These are phyloP conservation scores for Halictus rubicundus DNA, from an alignment of 1,140 invertebrate genomes.

Conservation along the genomic window DNA sequence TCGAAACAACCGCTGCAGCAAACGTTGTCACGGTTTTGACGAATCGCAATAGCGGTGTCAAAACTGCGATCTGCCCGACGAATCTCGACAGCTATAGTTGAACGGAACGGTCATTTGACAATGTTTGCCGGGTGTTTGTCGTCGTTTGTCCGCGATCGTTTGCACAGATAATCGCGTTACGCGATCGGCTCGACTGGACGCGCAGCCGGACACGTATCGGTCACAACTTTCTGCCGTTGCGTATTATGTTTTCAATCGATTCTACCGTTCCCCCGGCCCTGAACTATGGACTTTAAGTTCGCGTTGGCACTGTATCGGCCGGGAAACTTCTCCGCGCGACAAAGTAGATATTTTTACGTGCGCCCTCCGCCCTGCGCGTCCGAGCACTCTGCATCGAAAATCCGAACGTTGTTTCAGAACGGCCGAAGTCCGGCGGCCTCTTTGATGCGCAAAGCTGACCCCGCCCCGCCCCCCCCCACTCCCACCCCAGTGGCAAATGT, in stretches of 20 bases:
- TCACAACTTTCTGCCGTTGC: not conserved
- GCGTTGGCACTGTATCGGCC: not conserved
- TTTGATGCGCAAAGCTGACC: not conserved
- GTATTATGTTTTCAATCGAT: conserved; percentile 8
- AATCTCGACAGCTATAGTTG: no score
- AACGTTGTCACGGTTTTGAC: no score
- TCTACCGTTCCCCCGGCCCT: not conserved
- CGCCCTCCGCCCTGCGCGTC: not conserved
- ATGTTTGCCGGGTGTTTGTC: no score
- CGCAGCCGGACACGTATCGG: not conserved
- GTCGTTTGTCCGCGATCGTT: not conserved
- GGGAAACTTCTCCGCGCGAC: not conserved
- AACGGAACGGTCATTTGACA: no score
- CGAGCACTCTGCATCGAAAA: not conserved
- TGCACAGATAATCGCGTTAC: not conserved
- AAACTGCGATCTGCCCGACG: no score
- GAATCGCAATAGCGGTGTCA: no score
- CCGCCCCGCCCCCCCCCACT: no score
- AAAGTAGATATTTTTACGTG: conserved; percentile 23
- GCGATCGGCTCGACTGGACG: not conserved
- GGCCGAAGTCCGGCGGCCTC: not conserved
- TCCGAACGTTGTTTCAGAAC: not conserved
- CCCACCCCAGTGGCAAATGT: no score
- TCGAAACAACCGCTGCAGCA: no score
- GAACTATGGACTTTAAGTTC: conserved; percentile 21